Conservation (phyloP, 2,888 invertebrate genomes). For the Plutella xylostella region DNA sequence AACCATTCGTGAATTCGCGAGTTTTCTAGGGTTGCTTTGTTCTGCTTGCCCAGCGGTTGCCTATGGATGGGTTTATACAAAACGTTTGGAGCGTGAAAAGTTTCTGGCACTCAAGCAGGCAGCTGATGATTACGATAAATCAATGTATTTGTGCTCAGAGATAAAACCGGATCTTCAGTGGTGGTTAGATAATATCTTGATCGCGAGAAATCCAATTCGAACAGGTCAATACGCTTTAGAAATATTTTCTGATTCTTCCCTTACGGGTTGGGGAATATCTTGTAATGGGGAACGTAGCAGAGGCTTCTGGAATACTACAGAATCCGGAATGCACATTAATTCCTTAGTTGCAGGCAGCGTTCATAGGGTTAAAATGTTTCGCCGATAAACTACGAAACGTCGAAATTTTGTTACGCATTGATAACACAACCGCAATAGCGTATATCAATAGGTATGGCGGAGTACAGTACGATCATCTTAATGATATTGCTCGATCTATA, state of each 20-base stretch:
- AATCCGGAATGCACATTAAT: not conserved
- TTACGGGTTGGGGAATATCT: not conserved
- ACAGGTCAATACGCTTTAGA: not conserved
- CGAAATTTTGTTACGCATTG: not conserved
- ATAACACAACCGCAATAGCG: not conserved
- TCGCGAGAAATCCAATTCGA: not conserved
- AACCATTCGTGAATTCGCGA: not conserved
- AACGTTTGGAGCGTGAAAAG: not conserved
- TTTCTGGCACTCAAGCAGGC: not conserved
- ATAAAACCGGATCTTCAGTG: not conserved
- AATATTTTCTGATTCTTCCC: not conserved
- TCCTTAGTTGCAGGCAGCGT: not conserved
- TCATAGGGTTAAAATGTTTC: not conserved
- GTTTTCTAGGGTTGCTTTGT: not conserved
- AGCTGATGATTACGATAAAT: not conserved
- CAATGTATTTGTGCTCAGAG: not conserved
- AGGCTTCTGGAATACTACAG: not conserved
- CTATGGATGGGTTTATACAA: not conserved
- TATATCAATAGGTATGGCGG: not conserved
- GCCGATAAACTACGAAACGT: not conserved
- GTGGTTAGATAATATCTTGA: not conserved
- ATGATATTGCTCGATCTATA: not conserved
- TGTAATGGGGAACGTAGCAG: not conserved
- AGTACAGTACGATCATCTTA: constrained; percentile 2
- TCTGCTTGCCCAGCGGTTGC: not conserved